Base-by-base conservation (phyloP, 2,113 vertebrate species). In the Percopsis transmontana region DNA sequence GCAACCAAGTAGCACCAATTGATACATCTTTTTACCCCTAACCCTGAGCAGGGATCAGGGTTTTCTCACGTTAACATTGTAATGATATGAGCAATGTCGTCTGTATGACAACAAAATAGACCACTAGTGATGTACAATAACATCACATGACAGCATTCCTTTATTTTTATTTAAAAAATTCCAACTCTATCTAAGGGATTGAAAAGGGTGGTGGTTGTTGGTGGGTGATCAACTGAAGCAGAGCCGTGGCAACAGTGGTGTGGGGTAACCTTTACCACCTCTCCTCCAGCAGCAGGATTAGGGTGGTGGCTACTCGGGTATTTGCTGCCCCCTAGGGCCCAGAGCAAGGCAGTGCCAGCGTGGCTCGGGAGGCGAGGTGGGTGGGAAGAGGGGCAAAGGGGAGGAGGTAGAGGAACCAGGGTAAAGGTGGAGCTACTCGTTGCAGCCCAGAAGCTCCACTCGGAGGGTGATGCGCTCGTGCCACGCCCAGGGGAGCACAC, bases 401-500 rank as follows among this genome's bases (percentile, higher is more conserved):
- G 40, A 21, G 19, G 19, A n/a, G 41, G 14, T 38, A 19, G 63
- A 9, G 55, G 38, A 53, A 16, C 42, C 15, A 63, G 48, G 72
- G 72, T 42, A 24, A 62, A 62, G 44, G 58, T 21, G 50, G 10
- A 19, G 61, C 86, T 93, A 94, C 74, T 94, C 88, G 0, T 95
- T 92, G 0, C 96, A 99, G 79, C 97, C 97, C 81, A 99, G 93
- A 42, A 99, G 94, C 88, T 99, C 97, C 88, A 97, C 84, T 0
- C 97, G 92, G 77, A 99, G 88, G 38, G 97, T 98, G 92, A 99
- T 98, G 50, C 92, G 92, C 69, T 95, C 95, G 59, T 98, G 95
- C 97, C 97, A 99, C 62, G 94, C 91, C 89, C 96, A 94, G 0
- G 97, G 97, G 83, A 96, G 86, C 79, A 99, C 72, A 44, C 97